A percentile compares a stretch with the other conserved stretches of the same genome.
phyloP scores from a whole-genome alignment of 2,888 invertebrate genomes.

The Panzeria rudis region DNA sequence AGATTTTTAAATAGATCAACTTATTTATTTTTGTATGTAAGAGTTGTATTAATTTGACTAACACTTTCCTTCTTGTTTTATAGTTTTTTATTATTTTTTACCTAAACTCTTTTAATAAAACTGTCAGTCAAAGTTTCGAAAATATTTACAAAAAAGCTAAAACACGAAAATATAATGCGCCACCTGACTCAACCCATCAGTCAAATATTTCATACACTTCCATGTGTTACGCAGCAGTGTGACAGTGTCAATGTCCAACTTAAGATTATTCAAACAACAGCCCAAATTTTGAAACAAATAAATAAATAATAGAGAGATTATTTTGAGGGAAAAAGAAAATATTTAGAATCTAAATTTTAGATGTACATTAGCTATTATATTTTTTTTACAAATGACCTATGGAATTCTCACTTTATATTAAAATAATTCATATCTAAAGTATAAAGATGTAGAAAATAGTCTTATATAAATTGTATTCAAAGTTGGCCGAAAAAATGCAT shows the following conservation, averaged over 20 bases:
- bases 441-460: conserved; percentile 36
- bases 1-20: background rate
- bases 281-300: conserved; percentile 10
- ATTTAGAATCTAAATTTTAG: background rate
- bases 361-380: background rate
- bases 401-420: conserved; percentile 12
- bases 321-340: conserved; percentile 11
- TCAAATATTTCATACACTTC: conserved; percentile 26
- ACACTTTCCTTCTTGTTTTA: background rate
- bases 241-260: conserved; percentile 63
- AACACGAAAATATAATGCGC: conserved; percentile 22
- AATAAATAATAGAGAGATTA: conserved; percentile 24
- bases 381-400: conserved; percentile 41
- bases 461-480: conserved; percentile 35
- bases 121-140: conserved; percentile 64
- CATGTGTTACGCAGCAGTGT: conserved; percentile 29
- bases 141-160: conserved; percentile 28
- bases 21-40: background rate
- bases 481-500: conserved; percentile 48
- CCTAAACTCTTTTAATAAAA: conserved; percentile 30
- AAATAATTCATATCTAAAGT: conserved; percentile 26
- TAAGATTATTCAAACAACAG: conserved; percentile 32
- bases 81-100: background rate
- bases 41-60: background rate
- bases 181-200: conserved; percentile 69